phyloP scores from a whole-genome alignment of 2,797 vertebrate genomes.

The Sebastes steindachneri region DNA sequence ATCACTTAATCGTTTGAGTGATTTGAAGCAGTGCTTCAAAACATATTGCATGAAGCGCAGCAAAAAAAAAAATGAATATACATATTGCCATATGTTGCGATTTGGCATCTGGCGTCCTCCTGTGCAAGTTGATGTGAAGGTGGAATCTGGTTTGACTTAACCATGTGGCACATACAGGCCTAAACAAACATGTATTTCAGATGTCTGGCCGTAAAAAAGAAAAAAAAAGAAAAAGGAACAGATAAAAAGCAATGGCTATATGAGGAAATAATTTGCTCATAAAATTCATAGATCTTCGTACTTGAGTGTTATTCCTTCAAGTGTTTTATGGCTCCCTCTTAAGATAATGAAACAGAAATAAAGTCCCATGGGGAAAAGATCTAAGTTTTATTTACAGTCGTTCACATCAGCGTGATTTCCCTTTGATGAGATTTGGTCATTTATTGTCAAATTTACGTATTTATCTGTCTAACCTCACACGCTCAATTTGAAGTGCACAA shows the following conservation, averaged over 20 bases:
- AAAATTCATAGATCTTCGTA: constrained; percentile 64
- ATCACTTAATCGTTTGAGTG: constrained; percentile 16
- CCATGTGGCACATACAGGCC: constrained; percentile 67
- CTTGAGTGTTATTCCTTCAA: constrained; percentile 44
- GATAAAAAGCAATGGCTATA: constrained; percentile 51
- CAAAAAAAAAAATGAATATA: constrained; percentile 34
- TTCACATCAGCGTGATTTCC: constrained; percentile 33
- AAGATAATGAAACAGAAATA: constrained; percentile 59
- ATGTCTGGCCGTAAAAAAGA: constrained; percentile 56
- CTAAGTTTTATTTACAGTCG: constrained; percentile 44
- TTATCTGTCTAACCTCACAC: constrained; percentile 57
- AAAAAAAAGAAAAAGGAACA: neutral
- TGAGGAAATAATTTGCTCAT: constrained; percentile 69
- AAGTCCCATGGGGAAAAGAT: constrained; percentile 33
- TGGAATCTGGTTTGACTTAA: constrained; percentile 73
- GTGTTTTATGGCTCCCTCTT: constrained; percentile 48
- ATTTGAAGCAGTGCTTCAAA: constrained; percentile 20
- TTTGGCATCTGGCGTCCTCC: constrained; percentile 70
- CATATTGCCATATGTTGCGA: constrained; percentile 53
- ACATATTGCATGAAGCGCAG: constrained; percentile 18
- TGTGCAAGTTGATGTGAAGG: constrained; percentile 57
- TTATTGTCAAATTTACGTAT: constrained; percentile 50
- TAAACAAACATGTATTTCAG: constrained; percentile 70
- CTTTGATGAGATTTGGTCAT: constrained; percentile 62
- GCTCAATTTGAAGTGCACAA: constrained; percentile 47